phyloP scores from a whole-genome alignment of 2,797 vertebrate genomes.

The Scolopax bukidnonensis region DNA sequence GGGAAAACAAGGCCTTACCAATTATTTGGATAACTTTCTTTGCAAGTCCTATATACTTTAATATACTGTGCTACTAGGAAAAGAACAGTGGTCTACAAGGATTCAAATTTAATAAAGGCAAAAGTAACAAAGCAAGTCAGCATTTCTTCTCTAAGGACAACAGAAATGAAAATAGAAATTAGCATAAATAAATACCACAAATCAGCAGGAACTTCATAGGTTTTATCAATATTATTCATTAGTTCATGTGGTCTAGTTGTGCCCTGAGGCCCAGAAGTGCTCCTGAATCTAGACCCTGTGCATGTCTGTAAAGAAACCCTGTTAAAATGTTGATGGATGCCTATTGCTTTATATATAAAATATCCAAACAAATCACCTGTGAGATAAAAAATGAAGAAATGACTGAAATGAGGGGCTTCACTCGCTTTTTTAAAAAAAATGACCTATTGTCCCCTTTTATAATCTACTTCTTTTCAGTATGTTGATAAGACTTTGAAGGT shows the following conservation, averaged over 20 bases:
- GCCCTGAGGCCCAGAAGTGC: not conserved
- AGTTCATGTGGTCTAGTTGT: not conserved
- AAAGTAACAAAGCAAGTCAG: not conserved
- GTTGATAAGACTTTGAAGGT: not conserved
- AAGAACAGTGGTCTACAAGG: not conserved
- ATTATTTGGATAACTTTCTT: not conserved
- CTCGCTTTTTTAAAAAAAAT: not conserved
- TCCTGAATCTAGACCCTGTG: not conserved
- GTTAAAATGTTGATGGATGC: not conserved
- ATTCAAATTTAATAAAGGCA: not conserved
- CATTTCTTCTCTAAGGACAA: not conserved
- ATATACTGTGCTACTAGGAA: not conserved
- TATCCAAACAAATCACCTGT: not conserved
- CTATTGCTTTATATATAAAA: not conserved
- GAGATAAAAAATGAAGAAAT: not conserved
- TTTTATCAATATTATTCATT: not conserved
- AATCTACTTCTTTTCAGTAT: not conserved
- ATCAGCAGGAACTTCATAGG: not conserved
- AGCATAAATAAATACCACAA: not conserved
- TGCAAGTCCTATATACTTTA: not conserved
- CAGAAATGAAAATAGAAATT: not conserved
- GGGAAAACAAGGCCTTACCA: not conserved
- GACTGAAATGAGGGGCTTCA: not conserved
- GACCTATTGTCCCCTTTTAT: not conserved
- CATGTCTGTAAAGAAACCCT: not conserved